Percentiles rank a stretch among this genome's conserved stretches.
These are phyloP conservation scores for Octomys mimax DNA, from an alignment of 2,797 vertebrate genomes.

Conservation along the genomic window DNA sequence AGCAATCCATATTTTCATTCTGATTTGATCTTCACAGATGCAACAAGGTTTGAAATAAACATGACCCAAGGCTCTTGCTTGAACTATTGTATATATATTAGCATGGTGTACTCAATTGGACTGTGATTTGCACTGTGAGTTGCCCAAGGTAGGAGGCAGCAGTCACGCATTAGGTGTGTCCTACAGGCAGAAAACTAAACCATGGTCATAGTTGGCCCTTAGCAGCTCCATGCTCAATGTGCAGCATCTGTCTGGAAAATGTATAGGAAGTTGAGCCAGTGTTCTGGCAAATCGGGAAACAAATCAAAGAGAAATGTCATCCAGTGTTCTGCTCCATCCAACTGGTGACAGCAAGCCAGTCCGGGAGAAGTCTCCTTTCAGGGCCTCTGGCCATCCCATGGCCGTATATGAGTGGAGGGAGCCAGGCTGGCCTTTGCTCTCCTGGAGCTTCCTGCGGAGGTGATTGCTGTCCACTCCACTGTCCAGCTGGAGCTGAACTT, in stretches of 20 bases:
- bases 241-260: neutral
- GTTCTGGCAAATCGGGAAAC: neutral
- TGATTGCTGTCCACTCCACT: fast-evolving
- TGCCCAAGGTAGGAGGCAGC: neutral
- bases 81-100: too few relatives aligned
- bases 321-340: neutral
- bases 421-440: too few relatives aligned
- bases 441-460: neutral
- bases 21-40: fast-evolving
- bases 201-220: fast-evolving
- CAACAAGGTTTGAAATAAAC: too few relatives aligned
- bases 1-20: neutral
- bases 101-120: too few relatives aligned
- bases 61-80: neutral
- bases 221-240: fast-evolving
- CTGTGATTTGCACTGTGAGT: neutral
- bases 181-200: neutral
- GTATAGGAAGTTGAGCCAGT: neutral
- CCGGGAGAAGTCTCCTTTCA: neutral
- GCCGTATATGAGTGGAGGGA: fast-evolving
- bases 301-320: neutral
- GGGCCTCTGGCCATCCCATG: fast-evolving
- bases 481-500: too few relatives aligned
- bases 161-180: neutral
- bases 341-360: neutral